A percentile compares a stretch with the other conserved stretches of the same genome.
These are phyloP conservation scores for Alectoris magna DNA, from an alignment of 2,797 vertebrate species.

Conservation along the genomic window DNA sequence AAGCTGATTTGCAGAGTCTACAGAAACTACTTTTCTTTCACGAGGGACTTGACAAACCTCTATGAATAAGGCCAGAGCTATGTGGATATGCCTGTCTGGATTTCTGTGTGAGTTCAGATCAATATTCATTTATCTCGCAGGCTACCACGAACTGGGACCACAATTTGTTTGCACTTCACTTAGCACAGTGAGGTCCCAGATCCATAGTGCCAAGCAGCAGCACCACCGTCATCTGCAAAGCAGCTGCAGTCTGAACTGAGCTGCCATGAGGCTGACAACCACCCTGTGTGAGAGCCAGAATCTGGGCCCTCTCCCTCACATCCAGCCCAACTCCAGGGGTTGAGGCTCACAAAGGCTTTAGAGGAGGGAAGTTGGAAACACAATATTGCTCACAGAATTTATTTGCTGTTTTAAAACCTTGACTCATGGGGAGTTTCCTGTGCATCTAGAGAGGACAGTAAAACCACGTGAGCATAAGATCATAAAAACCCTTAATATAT, in stretches of 20 bases:
- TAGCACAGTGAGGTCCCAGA: not conserved
- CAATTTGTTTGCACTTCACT: not conserved
- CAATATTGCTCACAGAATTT: not conserved
- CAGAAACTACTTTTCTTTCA: not conserved
- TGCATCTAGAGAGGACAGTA: not conserved
- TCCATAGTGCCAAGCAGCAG: not conserved
- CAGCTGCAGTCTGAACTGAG: not conserved
- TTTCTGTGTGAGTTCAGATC: not conserved
- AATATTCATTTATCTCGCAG: not conserved
- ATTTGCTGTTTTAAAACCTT: not conserved
- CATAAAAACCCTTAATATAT: not conserved
- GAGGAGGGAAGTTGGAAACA: not conserved
- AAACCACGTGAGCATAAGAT: not conserved
- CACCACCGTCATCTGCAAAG: not conserved
- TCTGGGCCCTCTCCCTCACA: not conserved
- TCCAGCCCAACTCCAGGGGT: not conserved
- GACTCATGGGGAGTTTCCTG: not conserved
- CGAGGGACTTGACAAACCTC: not conserved
- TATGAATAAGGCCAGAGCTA: not conserved
- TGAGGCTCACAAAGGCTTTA: not conserved
- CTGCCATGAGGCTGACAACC: rapidly evolving
- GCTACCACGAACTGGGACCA: not conserved
- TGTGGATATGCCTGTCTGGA: not conserved
- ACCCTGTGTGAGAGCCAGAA: not conserved
- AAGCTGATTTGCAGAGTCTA: not conserved